These are phyloP conservation scores for Aurelia aurita complex sp. Pacific DNA, from an alignment of 30 jellyfish, hydroid and myxozoan species.

Conservation along the genomic window DNA sequence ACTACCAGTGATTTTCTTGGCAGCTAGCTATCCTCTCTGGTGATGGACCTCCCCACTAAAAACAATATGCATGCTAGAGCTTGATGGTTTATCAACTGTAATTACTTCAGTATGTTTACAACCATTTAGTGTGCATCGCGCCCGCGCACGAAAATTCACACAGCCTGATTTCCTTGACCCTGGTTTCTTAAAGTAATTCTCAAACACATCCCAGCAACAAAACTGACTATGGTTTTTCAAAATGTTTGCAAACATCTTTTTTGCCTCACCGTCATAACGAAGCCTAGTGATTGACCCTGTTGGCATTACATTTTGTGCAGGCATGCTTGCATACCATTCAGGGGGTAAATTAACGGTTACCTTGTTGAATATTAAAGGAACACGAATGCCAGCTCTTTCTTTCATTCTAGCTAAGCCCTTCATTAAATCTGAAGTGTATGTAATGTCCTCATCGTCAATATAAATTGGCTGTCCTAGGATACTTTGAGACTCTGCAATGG, in stretches of 20 bases:
- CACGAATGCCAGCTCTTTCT: not conserved
- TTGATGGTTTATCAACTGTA: not conserved
- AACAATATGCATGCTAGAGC: too few species aligned
- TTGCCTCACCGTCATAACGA: not conserved
- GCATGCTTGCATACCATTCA: not conserved
- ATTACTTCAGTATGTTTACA: not conserved
- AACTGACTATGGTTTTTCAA: not conserved
- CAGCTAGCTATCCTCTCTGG: too few species aligned
- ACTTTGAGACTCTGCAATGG: too few species aligned
- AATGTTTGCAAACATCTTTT: not conserved
- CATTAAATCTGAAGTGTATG: slow-evolving; percentile 18
- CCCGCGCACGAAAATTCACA: slow-evolving; percentile 13
- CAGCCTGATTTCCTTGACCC: not conserved
- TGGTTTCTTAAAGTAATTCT: not conserved
- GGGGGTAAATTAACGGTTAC: not conserved
- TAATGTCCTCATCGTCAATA: not conserved
- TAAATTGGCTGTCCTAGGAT: not conserved
- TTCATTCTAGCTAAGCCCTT: slow-evolving; percentile 18
- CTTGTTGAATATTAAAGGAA: not conserved
- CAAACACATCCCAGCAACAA: slow-evolving; percentile 22
- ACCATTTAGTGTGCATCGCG: not conserved
- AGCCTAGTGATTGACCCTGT: not conserved
- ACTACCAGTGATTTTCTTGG: too few species aligned
- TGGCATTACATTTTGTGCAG: not conserved
- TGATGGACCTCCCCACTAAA: too few species aligned